Percentiles rank a stretch among this genome's conserved stretches.
phyloP scores from a whole-genome alignment of 2,888 invertebrate genomes.

The Epinotia brunnichana region DNA sequence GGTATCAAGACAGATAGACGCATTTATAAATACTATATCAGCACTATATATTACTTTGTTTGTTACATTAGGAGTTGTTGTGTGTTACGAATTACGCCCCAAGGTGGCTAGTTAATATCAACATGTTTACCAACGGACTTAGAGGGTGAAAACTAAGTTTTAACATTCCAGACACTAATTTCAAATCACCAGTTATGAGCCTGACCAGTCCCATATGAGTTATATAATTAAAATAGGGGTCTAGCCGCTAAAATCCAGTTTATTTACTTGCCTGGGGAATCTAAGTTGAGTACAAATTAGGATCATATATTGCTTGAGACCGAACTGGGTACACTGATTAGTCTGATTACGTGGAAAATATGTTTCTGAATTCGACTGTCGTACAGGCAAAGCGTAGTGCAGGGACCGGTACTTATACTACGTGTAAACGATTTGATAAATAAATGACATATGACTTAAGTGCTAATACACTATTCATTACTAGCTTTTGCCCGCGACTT shows the following conservation, averaged over 20 bases:
- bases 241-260: not conserved
- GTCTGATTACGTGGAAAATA: not conserved
- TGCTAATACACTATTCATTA: no score
- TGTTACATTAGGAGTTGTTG: not conserved
- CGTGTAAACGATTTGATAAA: no score
- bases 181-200: constrained; percentile 14
- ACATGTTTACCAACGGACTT: not conserved
- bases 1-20: no score
- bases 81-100: not conserved
- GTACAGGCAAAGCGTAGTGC: no score
- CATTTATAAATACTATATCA: no score
- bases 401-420: no score
- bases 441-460: no score
- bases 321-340: not conserved
- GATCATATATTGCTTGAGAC: not conserved
- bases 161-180: constrained; percentile 3
- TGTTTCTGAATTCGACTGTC: no score
- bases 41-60: no score
- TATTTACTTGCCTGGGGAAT: constrained; percentile 1
- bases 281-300: constrained; percentile 14
- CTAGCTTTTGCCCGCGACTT: no score
- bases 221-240: not conserved
- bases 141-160: not conserved
- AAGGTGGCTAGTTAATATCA: not conserved
- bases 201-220: not conserved